phyloP scores from a whole-genome alignment of 2,113 vertebrate species.

The Bufo bufo region DNA sequence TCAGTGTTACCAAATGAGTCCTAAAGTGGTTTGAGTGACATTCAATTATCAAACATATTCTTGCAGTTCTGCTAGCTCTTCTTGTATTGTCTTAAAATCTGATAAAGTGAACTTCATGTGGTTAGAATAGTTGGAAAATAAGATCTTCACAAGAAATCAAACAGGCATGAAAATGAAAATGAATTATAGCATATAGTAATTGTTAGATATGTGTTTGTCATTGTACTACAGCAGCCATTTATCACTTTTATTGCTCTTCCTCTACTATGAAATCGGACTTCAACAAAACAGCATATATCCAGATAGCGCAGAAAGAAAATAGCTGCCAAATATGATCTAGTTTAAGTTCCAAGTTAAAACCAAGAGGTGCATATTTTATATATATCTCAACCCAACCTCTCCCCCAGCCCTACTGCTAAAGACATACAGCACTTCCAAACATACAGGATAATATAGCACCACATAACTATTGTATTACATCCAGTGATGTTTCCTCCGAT shows the following conservation, averaged over 20 bases:
- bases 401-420: no score
- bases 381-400: no score
- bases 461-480: no score
- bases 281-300: neutral
- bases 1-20: neutral
- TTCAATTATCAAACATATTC: neutral
- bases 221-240: no score
- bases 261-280: neutral
- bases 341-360: neutral
- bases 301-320: neutral
- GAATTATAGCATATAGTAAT: neutral
- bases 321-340: neutral
- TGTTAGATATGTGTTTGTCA: constrained; percentile 29
- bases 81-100: neutral
- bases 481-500: no score
- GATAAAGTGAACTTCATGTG: neutral
- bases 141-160: neutral
- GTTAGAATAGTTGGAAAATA: neutral
- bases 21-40: neutral
- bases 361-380: neutral
- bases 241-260: constrained; percentile 3
- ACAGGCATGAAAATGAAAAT: neutral
- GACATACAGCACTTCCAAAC: no score
- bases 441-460: no score
- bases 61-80: no score